Percentiles rank a stretch among this genome's conserved stretches.
phyloP scores from a whole-genome alignment of 2,888 invertebrate species.

The Cryptocephalus primarius region DNA sequence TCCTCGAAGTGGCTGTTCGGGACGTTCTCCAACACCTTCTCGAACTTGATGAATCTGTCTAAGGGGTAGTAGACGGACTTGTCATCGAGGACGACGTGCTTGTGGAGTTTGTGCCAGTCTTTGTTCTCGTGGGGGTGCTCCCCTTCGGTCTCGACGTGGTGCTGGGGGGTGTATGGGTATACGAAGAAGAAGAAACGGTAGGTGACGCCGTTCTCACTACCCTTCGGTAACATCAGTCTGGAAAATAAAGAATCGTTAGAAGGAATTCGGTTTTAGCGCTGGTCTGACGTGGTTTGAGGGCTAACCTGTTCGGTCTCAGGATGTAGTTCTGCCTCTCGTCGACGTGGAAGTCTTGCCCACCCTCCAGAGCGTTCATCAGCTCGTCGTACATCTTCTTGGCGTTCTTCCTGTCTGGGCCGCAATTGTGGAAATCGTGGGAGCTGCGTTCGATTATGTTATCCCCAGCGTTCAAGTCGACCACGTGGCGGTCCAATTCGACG shows the following conservation, averaged over 20 bases:
- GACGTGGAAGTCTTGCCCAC: not conserved
- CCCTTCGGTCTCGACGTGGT: no score
- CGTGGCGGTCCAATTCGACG: conserved; percentile 49
- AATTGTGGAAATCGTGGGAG: conserved; percentile 54
- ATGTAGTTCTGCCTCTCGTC: not conserved
- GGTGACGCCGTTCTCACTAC: conserved; percentile 50
- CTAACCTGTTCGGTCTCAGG: not conserved
- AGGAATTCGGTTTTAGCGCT: not conserved
- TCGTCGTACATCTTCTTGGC: conserved; percentile 50
- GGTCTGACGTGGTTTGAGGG: not conserved
- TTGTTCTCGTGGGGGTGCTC: no score
- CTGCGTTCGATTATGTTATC: conserved; percentile 56
- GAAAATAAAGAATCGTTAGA: conserved; percentile 5
- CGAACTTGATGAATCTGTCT: conserved; percentile 50
- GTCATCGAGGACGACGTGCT: conserved; percentile 38
- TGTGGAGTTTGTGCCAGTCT: no score
- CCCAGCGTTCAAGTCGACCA: conserved; percentile 50
- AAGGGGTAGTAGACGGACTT: conserved; percentile 63
- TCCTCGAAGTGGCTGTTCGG: conserved; percentile 59
- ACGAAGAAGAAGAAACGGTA: conserved; percentile 43
- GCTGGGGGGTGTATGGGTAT: conserved; percentile 23
- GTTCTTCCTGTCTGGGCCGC: conserved; percentile 51
- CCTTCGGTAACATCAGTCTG: conserved; percentile 56
- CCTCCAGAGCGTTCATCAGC: conserved; percentile 25
- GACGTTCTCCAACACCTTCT: conserved; percentile 47